These are phyloP conservation scores for Solenopsis invicta DNA, from an alignment of 1,140 invertebrate genomes.

Conservation along the genomic window DNA sequence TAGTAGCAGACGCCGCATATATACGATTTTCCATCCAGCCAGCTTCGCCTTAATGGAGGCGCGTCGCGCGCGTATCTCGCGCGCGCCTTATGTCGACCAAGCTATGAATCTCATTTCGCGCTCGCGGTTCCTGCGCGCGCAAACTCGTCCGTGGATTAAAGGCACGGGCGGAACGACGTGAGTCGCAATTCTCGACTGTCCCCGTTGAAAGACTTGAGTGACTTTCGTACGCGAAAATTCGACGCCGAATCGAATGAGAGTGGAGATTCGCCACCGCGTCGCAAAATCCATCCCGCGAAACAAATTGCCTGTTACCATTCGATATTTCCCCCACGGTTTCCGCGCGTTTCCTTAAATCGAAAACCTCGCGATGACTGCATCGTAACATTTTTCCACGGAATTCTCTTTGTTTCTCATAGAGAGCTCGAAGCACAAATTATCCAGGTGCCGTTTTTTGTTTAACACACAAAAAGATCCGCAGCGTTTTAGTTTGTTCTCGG, in stretches of 20 bases:
- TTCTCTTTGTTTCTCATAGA: not conserved
- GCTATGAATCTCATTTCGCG: constrained; percentile 54
- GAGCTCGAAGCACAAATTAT: no score
- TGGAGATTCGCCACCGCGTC: not conserved
- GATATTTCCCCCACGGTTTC: not conserved
- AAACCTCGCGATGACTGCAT: not conserved
- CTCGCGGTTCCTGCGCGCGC: not conserved
- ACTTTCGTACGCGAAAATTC: constrained; percentile 20
- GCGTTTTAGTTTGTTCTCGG: not conserved
- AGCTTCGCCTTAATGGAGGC: constrained; percentile 49
- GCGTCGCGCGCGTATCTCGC: constrained; percentile 20
- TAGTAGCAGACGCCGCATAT: not conserved
- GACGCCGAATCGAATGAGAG: not conserved
- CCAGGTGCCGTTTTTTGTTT: not conserved
- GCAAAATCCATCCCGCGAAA: constrained; percentile 16
- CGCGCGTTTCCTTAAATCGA: not conserved
- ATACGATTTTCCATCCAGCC: constrained; percentile 48
- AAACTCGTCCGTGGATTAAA: constrained; percentile 11
- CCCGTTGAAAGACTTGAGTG: not conserved
- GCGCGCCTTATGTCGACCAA: constrained; percentile 36
- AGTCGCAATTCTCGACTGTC: not conserved
- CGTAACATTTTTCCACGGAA: not conserved
- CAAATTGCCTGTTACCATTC: constrained; percentile 27
- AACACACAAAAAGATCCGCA: not conserved
- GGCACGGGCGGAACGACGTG: not conserved